Base-by-base conservation (phyloP, 2,797 vertebrate genomes). In the Melanotaenia maccullochi region DNA sequence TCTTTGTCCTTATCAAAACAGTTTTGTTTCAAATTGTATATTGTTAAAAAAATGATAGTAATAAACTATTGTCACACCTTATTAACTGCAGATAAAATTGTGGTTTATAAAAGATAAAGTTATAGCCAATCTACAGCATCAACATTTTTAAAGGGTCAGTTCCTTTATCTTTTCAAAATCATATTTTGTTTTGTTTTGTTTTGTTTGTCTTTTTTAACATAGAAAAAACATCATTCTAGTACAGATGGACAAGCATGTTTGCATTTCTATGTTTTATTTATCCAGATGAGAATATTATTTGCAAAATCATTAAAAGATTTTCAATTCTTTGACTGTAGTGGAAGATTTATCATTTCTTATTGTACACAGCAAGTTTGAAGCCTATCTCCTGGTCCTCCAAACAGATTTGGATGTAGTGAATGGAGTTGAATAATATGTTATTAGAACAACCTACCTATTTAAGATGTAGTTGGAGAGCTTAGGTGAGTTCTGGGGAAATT, bases 261-360 rank as follows among this genome's bases (percentile, higher is more conserved):
- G 95, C 94, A 95, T 94, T 96, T 96, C 94, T 88, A 94, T 91
- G 89, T 95, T 96, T 96, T 95, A 95, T 96, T 95, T 95, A 96
- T 92, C 85, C 87, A 92, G 85, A 93, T 87, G 93, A 95, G 92
- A 94, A 92, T 94, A 95, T 96, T 95, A 95, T 96, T 97, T 96
- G 94, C 94, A 78, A 96, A 93, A 93, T 93, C 93, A 97, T 97
- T 97, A 97, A 97, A 97, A 59, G 95, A 94, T 95, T 95, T 94
- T 95, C 71, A 52, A 95, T 95, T 96, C 94, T 94, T 96, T 96
- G 92, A 91, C 90, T 80, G 70, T 83, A 47, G 75, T 88, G 75
- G 68, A 75, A 60, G 70, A 65, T 78, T 73, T 61, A 9, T 74
- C 36, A 79, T 84, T 68, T 78, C 28, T 47, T 13, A 0, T 55